Conservation (phyloP, 2,797 vertebrate species). For the Macrochelys suwanniensis region DNA sequence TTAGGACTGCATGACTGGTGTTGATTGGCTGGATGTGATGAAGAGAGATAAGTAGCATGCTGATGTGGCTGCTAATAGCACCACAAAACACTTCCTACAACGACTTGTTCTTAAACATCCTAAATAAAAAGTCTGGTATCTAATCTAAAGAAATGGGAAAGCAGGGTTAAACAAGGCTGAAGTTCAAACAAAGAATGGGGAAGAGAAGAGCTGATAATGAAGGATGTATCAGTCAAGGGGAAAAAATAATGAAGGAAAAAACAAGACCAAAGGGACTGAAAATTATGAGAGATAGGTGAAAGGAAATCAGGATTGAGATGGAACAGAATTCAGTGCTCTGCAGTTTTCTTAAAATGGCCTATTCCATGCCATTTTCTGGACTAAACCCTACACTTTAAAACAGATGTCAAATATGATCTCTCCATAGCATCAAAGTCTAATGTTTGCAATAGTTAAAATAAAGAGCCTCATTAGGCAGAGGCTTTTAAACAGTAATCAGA, state of each 20-base stretch:
- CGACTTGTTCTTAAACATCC: background rate
- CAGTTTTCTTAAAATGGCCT: background rate
- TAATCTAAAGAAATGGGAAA: background rate
- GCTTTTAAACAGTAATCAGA: background rate
- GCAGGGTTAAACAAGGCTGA: background rate
- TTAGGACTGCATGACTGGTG: background rate
- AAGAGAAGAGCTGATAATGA: background rate
- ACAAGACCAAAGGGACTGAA: background rate
- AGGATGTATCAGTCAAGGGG: background rate
- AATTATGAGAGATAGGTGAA: background rate
- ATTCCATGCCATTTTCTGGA: background rate
- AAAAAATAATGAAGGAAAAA: background rate
- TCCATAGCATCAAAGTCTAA: background rate
- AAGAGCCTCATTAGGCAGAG: background rate
- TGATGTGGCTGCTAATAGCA: background rate
- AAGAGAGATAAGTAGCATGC: rapidly evolving
- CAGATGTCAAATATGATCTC: background rate
- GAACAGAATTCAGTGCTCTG: background rate
- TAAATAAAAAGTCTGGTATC: background rate
- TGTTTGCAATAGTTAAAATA: background rate
- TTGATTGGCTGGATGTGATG: background rate
- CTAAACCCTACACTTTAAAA: background rate
- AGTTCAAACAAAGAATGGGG: background rate
- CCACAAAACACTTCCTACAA: background rate
- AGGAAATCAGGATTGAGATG: background rate